Evolutionary conservation across 2,888 invertebrate species (phyloP), one percentile per base, ranked within the genome.

Genomic region (Nymphalis polychloros): DNA sequence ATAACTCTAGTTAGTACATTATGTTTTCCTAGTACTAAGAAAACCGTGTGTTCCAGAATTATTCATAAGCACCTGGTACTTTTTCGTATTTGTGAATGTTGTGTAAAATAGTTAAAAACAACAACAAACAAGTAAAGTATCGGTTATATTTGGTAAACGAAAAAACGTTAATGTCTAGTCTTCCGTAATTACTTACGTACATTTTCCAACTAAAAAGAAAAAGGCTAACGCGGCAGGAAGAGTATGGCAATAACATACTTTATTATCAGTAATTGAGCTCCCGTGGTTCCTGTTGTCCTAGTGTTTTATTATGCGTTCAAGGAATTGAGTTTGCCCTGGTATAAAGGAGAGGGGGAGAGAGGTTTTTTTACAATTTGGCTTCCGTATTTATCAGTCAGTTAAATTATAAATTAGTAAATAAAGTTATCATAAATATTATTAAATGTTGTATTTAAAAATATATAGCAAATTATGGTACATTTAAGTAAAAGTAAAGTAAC

Each of bases 231-330:
- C 55, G n/a, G 55, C 49, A 49, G 49, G 49, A 49, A 49, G 20
- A 52, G 59, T 50, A 60, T 31, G 31, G 31, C 20, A 53, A 50
- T 60, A 53, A 53, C 53, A 19, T 19, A 66, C 46, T 31, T 47
- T 31, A 55, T 35, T 48, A 66, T 53, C 47, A 48, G 53, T 55
- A 66, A 62, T 67, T 35, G 61, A 55, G 47, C 55, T 67, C 66
- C 60, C 52, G 66, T 60, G 35, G 55, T 49, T 62, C 60, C 47
- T 61, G 61, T 46, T 61, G 20, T 61, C 66, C 61, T 62, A 48
- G 53, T 49, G 61, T 49, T 61, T 53, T 27, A 55, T 55, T 55
- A 61, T 20, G n/a, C 57, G 19, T 35, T 57, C 19, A 41, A 19
- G 41, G 19, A 19, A 57, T 57, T n/a, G 49, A 19, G 35, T 41